These are phyloP conservation scores for Meliscaeva auricollis DNA, from an alignment of 2,888 invertebrate genomes.

Conservation along the genomic window DNA sequence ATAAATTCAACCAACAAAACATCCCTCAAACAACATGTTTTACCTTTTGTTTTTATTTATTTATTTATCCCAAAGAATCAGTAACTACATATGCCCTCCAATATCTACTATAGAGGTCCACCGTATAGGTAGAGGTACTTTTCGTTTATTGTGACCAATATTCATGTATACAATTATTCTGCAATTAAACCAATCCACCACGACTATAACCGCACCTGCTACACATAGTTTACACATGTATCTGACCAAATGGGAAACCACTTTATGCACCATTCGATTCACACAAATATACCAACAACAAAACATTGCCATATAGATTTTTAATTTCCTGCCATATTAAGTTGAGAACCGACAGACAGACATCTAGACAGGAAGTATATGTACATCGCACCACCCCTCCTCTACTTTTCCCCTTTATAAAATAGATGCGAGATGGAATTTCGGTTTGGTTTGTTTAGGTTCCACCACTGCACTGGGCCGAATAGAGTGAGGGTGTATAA, in stretches of 20 bases:
- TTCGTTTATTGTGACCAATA: conserved; percentile 37
- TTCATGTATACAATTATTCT: conserved; percentile 64
- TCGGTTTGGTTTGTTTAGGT: conserved; percentile 23
- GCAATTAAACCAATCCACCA: conserved; percentile 54
- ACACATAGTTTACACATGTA: conserved; percentile 50
- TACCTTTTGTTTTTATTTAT: conserved; percentile 1
- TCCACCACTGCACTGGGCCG: conserved; percentile 1
- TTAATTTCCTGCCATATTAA: conserved; percentile 41
- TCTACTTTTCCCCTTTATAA: not conserved
- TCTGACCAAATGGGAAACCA: conserved; percentile 41
- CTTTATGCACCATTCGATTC: conserved; percentile 23
- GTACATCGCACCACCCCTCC: conserved; percentile 14
- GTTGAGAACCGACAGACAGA: conserved; percentile 26
- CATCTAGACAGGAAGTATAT: conserved; percentile 48
- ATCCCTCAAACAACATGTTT: conserved; percentile 34
- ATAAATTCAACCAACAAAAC: not conserved
- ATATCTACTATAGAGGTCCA: not conserved
- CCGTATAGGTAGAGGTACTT: not conserved
- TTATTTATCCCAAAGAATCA: conserved; percentile 17
- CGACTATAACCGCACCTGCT: conserved; percentile 57
- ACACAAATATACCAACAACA: not conserved
- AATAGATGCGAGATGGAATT: not conserved
- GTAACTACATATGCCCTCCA: conserved; percentile 7
- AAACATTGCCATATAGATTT: conserved; percentile 16
- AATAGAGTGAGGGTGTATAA: conserved; percentile 9